Evolutionary conservation across 1,140 invertebrate genomes (phyloP).

Genomic region (Pogonomyrmex californicus): DNA sequence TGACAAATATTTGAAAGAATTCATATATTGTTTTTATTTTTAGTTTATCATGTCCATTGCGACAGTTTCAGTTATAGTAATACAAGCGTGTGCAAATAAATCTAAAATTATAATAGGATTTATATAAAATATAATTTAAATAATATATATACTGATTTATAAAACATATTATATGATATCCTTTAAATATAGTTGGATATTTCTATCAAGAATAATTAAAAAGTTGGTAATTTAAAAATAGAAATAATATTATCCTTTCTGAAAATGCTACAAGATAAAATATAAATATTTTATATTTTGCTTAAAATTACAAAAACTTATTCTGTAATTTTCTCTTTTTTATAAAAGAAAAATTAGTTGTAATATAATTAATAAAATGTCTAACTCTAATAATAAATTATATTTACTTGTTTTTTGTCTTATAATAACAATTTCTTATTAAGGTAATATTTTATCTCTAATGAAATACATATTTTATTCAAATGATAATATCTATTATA

Average conservation of each 20-base stretch:
- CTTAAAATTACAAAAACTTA: too few species aligned
- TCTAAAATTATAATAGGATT: neutral
- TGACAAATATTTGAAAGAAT: neutral
- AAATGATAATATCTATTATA: too few species aligned
- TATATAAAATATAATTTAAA: neutral
- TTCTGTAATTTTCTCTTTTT: too few species aligned
- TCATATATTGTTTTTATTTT: neutral
- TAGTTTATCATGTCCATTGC: neutral
- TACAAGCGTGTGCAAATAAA: neutral
- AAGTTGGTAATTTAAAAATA: neutral
- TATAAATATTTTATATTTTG: neutral
- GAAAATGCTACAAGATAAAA: neutral
- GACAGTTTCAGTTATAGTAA: slow-evolving; percentile 11
- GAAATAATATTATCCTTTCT: neutral
- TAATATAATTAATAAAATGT: too few species aligned
- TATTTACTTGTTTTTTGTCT: too few species aligned
- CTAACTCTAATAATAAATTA: too few species aligned
- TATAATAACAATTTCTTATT: too few species aligned
- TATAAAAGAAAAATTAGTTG: too few species aligned
- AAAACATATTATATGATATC: neutral
- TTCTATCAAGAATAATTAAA: neutral
- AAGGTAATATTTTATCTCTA: too few species aligned
- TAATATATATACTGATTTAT: neutral
- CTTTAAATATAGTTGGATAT: neutral
- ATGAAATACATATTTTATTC: too few species aligned